A percentile compares a stretch with the other conserved stretches of the same genome.
Evolutionary conservation across 1,140 invertebrate genomes (phyloP).

Genomic region (Centruroides sculpturatus): DNA sequence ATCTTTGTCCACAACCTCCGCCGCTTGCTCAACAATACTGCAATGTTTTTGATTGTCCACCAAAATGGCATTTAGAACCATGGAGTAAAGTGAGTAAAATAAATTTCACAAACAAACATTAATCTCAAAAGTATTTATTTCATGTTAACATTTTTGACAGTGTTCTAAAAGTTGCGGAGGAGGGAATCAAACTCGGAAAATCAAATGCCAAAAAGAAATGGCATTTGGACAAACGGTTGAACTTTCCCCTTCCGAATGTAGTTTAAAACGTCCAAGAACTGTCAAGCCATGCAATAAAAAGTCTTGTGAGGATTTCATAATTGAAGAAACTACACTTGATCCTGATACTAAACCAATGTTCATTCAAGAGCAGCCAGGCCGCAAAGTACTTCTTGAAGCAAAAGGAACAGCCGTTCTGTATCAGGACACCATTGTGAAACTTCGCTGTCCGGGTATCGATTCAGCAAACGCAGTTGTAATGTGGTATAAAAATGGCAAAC

Average conservation of each 20-base stretch:
- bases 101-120: background rate
- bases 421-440: constrained; percentile 42
- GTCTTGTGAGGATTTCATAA: constrained; percentile 35
- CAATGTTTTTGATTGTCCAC: constrained; percentile 78
- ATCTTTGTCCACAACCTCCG: constrained; percentile 72
- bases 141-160: constrained; percentile 35
- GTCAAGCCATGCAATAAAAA: constrained; percentile 66
- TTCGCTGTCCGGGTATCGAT: constrained; percentile 52
- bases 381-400: too few relatives aligned
- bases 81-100: constrained; percentile 37
- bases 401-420: too few relatives aligned
- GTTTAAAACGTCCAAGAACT: constrained; percentile 43
- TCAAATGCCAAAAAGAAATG: constrained; percentile 81
- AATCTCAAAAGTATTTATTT: background rate
- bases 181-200: constrained; percentile 66
- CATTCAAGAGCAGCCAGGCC: too few relatives aligned
- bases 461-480: constrained; percentile 36
- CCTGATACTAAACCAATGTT: too few relatives aligned
- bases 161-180: constrained; percentile 84
- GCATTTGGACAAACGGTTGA: constrained; percentile 68
- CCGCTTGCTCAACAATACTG: constrained; percentile 76
- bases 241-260: constrained; percentile 53
- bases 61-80: constrained; percentile 62
- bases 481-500: constrained; percentile 15
- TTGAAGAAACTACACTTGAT: too few relatives aligned